Evolutionary conservation across 2,888 invertebrate genomes (phyloP).

Genomic region (Rhimphoctona megacephalus): DNA sequence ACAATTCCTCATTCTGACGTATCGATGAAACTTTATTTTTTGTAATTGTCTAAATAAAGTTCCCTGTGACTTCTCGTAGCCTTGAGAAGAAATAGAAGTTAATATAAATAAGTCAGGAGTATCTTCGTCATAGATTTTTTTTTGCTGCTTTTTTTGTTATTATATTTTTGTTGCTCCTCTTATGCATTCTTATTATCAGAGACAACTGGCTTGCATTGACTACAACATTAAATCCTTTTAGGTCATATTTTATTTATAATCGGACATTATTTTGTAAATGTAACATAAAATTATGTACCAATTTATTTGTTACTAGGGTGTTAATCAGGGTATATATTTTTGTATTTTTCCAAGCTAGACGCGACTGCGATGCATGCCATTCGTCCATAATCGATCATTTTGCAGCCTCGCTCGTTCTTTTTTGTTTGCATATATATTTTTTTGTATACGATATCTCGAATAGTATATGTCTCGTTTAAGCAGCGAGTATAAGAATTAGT

Average conservation of each 20-base stretch:
- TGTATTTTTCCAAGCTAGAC: neutral
- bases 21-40: slow-evolving; percentile 19
- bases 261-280: neutral
- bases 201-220: slow-evolving; percentile 7
- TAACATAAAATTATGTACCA: neutral
- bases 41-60: neutral
- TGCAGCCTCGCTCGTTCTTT: neutral
- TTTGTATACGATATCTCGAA: neutral
- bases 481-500: slow-evolving; percentile 20
- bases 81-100: neutral
- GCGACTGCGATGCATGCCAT: neutral
- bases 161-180: neutral
- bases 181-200: neutral
- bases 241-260: neutral
- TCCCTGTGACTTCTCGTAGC: neutral
- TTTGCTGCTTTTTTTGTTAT: neutral
- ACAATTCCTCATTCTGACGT: slow-evolving; percentile 14
- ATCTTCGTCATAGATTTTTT: slow-evolving; percentile 12
- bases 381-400: neutral
- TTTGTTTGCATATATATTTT: neutral
- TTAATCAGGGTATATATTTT: no score
- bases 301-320: neutral
- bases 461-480: slow-evolving; percentile 8
- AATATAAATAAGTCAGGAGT: neutral
- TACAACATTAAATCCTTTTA: slow-evolving; percentile 5